phyloP scores from a whole-genome alignment of 2,113 vertebrate genomes.

The Penelope pileata region DNA sequence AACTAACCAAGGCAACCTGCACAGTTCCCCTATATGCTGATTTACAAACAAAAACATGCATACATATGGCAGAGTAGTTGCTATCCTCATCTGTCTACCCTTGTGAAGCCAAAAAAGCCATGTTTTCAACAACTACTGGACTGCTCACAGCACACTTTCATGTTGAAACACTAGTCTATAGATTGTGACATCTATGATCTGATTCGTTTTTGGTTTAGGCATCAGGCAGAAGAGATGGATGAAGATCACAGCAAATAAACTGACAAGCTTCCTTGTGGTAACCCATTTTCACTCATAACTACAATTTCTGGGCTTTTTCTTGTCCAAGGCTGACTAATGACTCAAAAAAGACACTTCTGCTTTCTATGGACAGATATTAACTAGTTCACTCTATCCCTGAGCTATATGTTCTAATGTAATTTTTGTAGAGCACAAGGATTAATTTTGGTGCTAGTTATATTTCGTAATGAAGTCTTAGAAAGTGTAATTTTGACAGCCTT shows the following conservation, averaged over 20 bases:
- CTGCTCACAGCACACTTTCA: background rate
- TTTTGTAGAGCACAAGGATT: slow-evolving; percentile 6
- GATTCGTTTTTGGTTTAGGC: background rate
- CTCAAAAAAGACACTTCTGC: background rate
- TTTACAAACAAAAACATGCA: background rate
- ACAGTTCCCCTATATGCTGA: background rate
- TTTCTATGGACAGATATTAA: background rate
- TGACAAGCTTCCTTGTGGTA: background rate
- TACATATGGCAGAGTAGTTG: background rate
- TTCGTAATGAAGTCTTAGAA: slow-evolving; percentile 15
- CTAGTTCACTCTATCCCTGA: background rate
- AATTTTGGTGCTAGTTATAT: background rate
- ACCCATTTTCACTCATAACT: background rate
- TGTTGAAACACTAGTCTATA: background rate
- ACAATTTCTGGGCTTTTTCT: background rate
- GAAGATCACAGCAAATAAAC: background rate
- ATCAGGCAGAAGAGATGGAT: slow-evolving; percentile 4
- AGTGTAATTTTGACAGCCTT: slow-evolving; percentile 26
- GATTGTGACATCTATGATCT: background rate
- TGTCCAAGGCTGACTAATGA: slow-evolving; percentile 4
- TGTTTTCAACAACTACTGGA: background rate
- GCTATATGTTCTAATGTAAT: background rate
- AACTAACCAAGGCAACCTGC: background rate
- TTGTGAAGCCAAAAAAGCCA: background rate
- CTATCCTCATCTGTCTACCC: background rate